Conservation (phyloP, 30 jellyfish, hydroid and myxozoan species). For the Turritopsis rubra region DNA sequence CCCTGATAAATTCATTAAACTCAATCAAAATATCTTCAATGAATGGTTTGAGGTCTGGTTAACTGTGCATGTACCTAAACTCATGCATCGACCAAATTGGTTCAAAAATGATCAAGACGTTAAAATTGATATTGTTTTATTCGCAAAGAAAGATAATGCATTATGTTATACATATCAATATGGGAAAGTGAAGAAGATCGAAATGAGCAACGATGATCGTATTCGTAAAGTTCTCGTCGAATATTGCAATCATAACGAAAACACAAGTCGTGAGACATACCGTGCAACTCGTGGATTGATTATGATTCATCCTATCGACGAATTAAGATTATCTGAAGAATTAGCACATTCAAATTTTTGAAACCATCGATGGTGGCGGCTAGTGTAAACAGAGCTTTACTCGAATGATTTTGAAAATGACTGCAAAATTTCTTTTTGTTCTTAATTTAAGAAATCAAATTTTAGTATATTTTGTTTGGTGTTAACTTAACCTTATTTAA, state of each 20-base stretch:
- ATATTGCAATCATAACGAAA: neutral
- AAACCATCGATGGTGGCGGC: neutral
- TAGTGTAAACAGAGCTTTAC: neutral
- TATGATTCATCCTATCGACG: neutral
- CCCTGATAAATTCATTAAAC: neutral
- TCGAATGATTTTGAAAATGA: neutral
- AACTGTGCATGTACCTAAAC: slow-evolving; percentile 7
- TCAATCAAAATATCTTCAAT: neutral
- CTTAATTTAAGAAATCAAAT: neutral
- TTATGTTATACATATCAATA: neutral
- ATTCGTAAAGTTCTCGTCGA: neutral
- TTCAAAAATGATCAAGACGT: neutral
- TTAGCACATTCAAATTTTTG: neutral
- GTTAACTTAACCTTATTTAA: neutral
- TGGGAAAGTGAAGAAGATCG: neutral
- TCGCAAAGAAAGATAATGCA: neutral
- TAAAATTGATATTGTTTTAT: neutral
- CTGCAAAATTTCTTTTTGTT: no score
- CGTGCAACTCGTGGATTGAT: slow-evolving; percentile 4
- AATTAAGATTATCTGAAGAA: neutral
- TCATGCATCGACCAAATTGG: neutral
- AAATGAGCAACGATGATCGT: neutral
- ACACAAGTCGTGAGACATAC: slow-evolving; percentile 13
- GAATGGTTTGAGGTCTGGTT: slow-evolving; percentile 29
- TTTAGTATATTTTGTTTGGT: neutral